Conservation (phyloP, 92 coral and sea anemone species). For the Parazoanthus atlanticus region DNA sequence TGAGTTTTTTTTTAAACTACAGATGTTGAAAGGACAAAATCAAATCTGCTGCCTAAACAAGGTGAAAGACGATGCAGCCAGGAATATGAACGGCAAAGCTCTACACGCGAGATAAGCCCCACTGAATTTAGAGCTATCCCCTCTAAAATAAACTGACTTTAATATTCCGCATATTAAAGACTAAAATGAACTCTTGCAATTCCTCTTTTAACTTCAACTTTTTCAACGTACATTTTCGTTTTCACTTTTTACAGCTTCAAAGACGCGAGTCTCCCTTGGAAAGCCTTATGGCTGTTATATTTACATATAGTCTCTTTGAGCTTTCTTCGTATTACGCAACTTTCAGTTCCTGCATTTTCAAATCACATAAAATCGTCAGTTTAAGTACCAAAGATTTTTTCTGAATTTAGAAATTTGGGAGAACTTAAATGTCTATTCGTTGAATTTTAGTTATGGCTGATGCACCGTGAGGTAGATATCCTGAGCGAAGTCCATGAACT, state of each 20-base stretch:
- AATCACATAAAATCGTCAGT: no score
- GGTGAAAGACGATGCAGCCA: neutral
- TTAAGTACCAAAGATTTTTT: neutral
- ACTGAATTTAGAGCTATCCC: neutral
- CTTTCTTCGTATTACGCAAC: no score
- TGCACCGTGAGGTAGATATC: slow-evolving; percentile 24
- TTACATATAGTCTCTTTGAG: no score
- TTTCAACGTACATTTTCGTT: neutral
- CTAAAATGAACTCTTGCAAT: no score
- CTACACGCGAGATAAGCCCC: neutral
- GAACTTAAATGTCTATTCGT: slow-evolving; percentile 28
- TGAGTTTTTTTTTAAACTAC: neutral
- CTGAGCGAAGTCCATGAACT: slow-evolving; percentile 76
- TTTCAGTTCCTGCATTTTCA: no score
- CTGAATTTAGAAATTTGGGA: neutral
- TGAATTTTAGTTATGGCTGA: slow-evolving; percentile 34
- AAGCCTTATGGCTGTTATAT: no score
- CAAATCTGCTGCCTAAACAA: neutral
- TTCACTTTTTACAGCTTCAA: neutral
- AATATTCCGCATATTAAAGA: no score
- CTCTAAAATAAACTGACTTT: no score
- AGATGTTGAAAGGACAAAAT: neutral
- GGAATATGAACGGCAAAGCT: neutral
- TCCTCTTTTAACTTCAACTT: neutral
- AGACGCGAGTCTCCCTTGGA: neutral